phyloP scores from a whole-genome alignment of 2,113 vertebrate species.

The Corynorhinus townsendii region DNA sequence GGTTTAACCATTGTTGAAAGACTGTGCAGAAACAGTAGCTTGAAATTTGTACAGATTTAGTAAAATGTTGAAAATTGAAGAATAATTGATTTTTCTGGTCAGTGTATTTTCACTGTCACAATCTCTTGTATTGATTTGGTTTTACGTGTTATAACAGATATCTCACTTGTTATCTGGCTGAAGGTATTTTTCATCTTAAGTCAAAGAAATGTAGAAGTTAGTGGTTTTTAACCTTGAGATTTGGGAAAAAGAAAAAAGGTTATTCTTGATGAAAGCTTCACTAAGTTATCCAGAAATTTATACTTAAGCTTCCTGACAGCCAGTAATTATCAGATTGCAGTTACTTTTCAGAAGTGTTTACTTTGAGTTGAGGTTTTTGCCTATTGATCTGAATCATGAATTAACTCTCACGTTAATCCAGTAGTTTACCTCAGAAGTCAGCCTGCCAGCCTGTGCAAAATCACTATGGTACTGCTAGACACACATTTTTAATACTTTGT shows the following conservation, averaged over 20 bases:
- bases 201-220: background rate
- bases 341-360: conserved; percentile 49
- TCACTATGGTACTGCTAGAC: background rate
- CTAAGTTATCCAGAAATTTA: conserved; percentile 7
- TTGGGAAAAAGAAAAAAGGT: conserved; percentile 29
- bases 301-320: conserved; percentile 14
- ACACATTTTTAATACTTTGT: background rate
- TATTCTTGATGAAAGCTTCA: conserved; percentile 16
- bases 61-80: conserved; percentile 19
- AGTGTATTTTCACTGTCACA: background rate
- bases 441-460: background rate
- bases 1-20: background rate
- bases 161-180: background rate
- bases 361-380: background rate
- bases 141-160: background rate
- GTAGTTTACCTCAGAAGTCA: background rate
- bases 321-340: background rate
- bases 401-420: background rate
- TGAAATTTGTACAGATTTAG: background rate
- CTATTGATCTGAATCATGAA: background rate
- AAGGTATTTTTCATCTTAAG: background rate
- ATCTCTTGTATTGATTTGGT: background rate
- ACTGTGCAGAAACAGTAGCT: conserved; percentile 3
- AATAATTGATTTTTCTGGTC: conserved; percentile 28
- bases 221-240: conserved; percentile 21